A percentile compares a stretch with the other conserved stretches of the same genome.
These are phyloP conservation scores for Pheosia gnoma DNA, from an alignment of 2,888 invertebrate genomes.

Conservation along the genomic window DNA sequence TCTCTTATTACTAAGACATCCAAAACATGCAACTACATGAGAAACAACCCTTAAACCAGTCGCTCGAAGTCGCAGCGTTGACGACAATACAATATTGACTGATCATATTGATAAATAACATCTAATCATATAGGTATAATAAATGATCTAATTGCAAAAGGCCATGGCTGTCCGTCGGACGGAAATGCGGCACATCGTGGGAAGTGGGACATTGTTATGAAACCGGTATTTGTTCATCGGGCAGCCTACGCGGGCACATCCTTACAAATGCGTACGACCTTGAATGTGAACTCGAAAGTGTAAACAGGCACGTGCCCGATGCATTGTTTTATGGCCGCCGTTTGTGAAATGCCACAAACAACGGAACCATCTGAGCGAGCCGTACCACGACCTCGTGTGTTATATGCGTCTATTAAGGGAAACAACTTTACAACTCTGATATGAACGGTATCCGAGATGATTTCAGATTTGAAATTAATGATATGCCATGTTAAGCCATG, in stretches of 20 bases:
- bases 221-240: slow-evolving; percentile 80
- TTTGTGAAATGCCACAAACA: slow-evolving; percentile 63
- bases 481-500: too few species aligned
- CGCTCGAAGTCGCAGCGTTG: too few species aligned
- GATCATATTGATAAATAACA: not conserved
- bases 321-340: slow-evolving; percentile 81
- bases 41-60: not conserved
- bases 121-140: slow-evolving; percentile 29
- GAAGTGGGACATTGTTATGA: slow-evolving; percentile 80
- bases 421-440: not conserved
- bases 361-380: slow-evolving; percentile 29
- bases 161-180: slow-evolving; percentile 50
- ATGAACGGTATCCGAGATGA: slow-evolving; percentile 6
- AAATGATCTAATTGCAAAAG: slow-evolving; percentile 62
- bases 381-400: not conserved
- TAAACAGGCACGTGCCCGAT: slow-evolving; percentile 81
- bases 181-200: slow-evolving; percentile 72
- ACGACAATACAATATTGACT: too few species aligned
- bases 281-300: slow-evolving; percentile 82
- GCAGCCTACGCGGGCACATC: slow-evolving; percentile 81
- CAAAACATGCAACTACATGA: not conserved
- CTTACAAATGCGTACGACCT: slow-evolving; percentile 84
- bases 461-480: too few species aligned
- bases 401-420: slow-evolving; percentile 10
- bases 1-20: not conserved